phyloP scores from a whole-genome alignment of 2,113 vertebrate species.

The Ramphastos sulfuratus region DNA sequence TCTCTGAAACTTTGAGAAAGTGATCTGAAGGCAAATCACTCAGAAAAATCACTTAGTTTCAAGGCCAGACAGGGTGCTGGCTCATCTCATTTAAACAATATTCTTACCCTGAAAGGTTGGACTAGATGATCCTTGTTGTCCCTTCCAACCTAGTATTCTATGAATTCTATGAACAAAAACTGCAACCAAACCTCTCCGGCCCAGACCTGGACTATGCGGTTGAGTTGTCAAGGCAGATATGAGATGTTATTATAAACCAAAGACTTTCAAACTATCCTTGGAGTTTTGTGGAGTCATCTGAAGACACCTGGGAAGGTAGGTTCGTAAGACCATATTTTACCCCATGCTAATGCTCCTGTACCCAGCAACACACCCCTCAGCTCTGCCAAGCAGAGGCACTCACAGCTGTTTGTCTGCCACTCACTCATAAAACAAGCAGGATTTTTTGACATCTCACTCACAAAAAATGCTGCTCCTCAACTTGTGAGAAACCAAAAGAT shows the following conservation, averaged over 20 bases:
- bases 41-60: background rate
- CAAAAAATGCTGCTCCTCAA: background rate
- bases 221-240: background rate
- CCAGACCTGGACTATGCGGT: background rate
- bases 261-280: background rate
- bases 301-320: background rate
- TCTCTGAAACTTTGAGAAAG: background rate
- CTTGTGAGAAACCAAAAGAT: background rate
- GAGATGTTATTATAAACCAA: background rate
- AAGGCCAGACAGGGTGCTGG: no score
- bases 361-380: background rate
- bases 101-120: no score
- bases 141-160: no score
- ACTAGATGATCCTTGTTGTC: no score
- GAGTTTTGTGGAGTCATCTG: background rate
- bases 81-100: no score
- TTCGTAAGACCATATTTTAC: background rate
- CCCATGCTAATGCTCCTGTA: background rate
- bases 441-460: background rate
- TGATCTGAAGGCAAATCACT: background rate
- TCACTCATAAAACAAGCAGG: background rate
- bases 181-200: background rate
- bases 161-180: no score
- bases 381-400: background rate
- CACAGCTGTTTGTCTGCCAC: background rate